Conservation (phyloP, 2,888 invertebrate species). For the Xestia rhomboidea region DNA sequence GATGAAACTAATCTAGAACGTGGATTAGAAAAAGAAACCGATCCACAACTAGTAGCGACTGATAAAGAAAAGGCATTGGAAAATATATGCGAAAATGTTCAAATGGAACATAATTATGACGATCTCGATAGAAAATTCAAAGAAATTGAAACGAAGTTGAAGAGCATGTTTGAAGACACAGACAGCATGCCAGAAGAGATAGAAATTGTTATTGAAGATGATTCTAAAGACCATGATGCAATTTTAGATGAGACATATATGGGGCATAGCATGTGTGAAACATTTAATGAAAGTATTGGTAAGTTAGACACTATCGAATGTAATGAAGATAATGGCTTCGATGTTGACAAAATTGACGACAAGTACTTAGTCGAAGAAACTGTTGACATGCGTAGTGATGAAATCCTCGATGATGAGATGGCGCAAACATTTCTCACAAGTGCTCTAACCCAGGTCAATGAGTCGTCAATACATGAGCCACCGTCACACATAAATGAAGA, state of each 20-base stretch:
- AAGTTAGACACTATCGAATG: neutral
- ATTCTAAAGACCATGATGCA: constrained; percentile 1
- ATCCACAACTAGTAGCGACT: neutral
- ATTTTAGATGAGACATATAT: neutral
- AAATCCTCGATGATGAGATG: constrained; percentile 46
- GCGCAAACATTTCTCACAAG: constrained; percentile 10
- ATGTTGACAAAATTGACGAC: constrained; percentile 14
- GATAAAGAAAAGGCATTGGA: neutral
- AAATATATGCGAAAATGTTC: neutral
- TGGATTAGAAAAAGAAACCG: neutral
- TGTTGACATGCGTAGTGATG: constrained; percentile 34
- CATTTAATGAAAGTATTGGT: constrained; percentile 20
- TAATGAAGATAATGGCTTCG: neutral
- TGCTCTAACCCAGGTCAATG: neutral
- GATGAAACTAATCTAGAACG: neutral
- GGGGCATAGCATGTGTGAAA: constrained; percentile 11
- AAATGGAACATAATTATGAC: neutral
- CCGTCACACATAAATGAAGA: neutral
- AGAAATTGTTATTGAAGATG: neutral
- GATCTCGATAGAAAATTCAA: constrained; percentile 38
- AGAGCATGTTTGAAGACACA: constrained; percentile 18
- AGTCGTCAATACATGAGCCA: neutral
- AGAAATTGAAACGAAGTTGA: constrained; percentile 24
- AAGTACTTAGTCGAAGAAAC: constrained; percentile 36
- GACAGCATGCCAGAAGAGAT: constrained; percentile 5